Evolutionary conservation across 2,888 invertebrate genomes (phyloP).

Genomic region (Trachelus tabidus): DNA sequence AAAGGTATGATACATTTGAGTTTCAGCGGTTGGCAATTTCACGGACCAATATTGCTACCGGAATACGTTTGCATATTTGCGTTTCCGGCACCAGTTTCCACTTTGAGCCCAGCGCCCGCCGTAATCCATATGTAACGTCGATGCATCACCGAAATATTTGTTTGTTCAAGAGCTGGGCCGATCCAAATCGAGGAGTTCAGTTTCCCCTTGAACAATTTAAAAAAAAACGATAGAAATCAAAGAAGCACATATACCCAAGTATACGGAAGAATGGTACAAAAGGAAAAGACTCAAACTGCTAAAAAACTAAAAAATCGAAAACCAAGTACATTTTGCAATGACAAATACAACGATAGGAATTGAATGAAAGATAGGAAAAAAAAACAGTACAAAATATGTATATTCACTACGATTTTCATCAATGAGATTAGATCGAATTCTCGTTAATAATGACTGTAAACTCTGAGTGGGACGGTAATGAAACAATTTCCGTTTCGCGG

Average conservation of each 20-base stretch:
- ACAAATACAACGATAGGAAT: no score
- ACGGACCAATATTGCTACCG: not conserved
- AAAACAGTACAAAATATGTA: not conserved
- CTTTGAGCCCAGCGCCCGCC: not conserved
- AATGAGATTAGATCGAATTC: not conserved
- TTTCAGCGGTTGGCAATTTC: not conserved
- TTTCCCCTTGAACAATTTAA: not conserved
- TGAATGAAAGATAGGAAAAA: no score
- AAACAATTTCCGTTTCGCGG: not conserved
- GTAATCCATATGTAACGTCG: not conserved
- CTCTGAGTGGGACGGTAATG: not conserved
- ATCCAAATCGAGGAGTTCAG: not conserved
- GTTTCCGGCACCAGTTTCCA: not conserved
- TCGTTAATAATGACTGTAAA: not conserved
- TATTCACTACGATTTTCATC: not conserved
- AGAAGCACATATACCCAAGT: not conserved
- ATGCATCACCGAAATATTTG: slow-evolving; percentile 11
- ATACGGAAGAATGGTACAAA: not conserved
- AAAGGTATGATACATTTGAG: not conserved
- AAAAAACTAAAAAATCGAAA: not conserved
- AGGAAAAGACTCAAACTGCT: not conserved
- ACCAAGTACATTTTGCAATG: no score
- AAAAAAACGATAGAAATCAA: not conserved
- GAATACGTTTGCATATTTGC: slow-evolving; percentile 2
- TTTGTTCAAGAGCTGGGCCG: not conserved